These are phyloP conservation scores for Vannuccia rotundouncinata DNA, from an alignment of 2,888 invertebrate species.

Conservation along the genomic window DNA sequence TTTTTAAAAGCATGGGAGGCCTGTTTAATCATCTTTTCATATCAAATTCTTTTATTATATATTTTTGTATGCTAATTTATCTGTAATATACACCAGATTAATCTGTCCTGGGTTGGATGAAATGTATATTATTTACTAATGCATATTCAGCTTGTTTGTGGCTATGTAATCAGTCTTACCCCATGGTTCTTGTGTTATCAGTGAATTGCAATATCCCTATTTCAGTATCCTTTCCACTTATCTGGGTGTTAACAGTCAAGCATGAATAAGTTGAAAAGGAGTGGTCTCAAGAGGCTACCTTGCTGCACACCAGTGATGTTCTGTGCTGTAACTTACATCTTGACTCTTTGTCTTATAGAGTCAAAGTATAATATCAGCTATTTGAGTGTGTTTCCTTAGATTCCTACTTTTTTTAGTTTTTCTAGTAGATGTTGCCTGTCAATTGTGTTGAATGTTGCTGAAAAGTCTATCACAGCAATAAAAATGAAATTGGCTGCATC, in stretches of 20 bases:
- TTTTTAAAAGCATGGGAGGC: too few relatives aligned
- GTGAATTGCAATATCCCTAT: background rate
- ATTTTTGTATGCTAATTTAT: too few relatives aligned
- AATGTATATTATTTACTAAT: background rate
- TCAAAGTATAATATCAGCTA: background rate
- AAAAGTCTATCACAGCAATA: background rate
- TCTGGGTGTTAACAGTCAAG: background rate
- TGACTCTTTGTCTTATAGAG: constrained; percentile 15
- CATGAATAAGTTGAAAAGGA: constrained; percentile 11
- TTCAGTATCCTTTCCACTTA: constrained; percentile 4
- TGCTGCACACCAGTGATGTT: constrained; percentile 1
- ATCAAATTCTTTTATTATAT: too few relatives aligned
- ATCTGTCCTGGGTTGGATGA: background rate
- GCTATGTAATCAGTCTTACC: background rate
- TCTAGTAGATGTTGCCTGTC: constrained; percentile 14
- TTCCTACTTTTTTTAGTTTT: constrained; percentile 10
- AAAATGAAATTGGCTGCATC: background rate
- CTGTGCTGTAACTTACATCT: constrained; percentile 11
- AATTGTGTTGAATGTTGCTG: background rate
- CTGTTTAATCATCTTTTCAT: too few relatives aligned
- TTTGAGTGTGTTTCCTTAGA: background rate
- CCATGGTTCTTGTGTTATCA: constrained; percentile 1
- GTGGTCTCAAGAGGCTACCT: background rate
- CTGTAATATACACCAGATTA: too few relatives aligned
- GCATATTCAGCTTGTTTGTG: constrained; percentile 15